Conservation (phyloP, 1,140 invertebrate species). For the Euura lappo region DNA sequence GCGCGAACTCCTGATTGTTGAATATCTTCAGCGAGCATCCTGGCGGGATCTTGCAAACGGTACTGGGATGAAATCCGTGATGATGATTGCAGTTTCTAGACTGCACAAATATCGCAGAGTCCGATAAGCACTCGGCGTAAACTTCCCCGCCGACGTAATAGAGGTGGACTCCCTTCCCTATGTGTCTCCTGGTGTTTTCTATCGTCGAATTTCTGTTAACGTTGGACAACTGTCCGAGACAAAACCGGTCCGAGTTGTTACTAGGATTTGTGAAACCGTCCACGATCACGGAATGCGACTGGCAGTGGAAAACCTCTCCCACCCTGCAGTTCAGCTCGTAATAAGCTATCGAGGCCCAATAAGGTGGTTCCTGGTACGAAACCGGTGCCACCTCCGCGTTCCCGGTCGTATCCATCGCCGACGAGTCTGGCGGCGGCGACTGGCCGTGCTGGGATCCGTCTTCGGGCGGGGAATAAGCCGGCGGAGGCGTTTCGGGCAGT, state of each 20-base stretch:
- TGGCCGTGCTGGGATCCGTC: slow-evolving; percentile 66
- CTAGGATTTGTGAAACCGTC: slow-evolving; percentile 97
- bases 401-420: slow-evolving; percentile 69
- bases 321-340: slow-evolving; percentile 96
- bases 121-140: slow-evolving; percentile 94
- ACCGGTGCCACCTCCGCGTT: slow-evolving; percentile 80
- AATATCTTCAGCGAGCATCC: slow-evolving; percentile 97
- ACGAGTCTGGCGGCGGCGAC: slow-evolving; percentile 60
- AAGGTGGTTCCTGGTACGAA: slow-evolving; percentile 89
- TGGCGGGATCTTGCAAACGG: slow-evolving; percentile 94
- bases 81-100: slow-evolving; percentile 96
- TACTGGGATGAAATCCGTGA: slow-evolving; percentile 94
- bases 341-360: slow-evolving; percentile 96
- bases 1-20: slow-evolving; percentile 96
- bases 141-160: slow-evolving; percentile 99
- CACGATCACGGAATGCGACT: slow-evolving; percentile 88
- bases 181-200: slow-evolving; percentile 95
- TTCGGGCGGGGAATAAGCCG: slow-evolving; percentile 89
- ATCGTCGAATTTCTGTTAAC: slow-evolving; percentile 98
- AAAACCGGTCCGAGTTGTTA: slow-evolving; percentile 93
- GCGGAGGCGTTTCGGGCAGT: slow-evolving; percentile 88
- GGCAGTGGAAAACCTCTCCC: slow-evolving; percentile 94
- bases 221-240: slow-evolving; percentile 94
- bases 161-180: slow-evolving; percentile 95
- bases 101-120: slow-evolving; percentile 96